Evolutionary conservation across 2,113 vertebrate species (phyloP).

Genomic region (Cacatua alba): DNA sequence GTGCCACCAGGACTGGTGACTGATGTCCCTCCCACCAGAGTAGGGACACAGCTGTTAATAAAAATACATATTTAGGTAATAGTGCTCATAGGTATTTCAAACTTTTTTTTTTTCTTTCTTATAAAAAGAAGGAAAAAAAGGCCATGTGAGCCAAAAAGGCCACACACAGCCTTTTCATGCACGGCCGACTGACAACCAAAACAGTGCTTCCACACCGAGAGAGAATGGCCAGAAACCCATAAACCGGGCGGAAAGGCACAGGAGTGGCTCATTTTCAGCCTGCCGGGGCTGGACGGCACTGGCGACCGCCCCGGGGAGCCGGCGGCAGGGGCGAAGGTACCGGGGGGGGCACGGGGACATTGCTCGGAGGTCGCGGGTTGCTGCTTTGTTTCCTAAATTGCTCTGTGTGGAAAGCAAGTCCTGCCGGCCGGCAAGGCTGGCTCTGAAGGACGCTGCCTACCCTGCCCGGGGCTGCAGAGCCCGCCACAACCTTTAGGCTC

Average conservation of each 20-base stretch:
- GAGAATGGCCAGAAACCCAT: neutral
- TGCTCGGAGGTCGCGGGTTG: neutral
- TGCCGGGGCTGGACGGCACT: neutral
- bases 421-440: neutral
- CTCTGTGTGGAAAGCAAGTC: neutral
- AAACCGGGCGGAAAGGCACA: neutral
- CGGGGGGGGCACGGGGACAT: neutral
- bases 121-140: accelerated
- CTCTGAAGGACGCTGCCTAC: neutral
- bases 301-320: accelerated
- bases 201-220: neutral
- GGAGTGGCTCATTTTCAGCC: neutral
- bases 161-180: neutral
- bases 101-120: neutral
- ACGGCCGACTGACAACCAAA: neutral
- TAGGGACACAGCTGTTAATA: neutral
- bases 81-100: neutral
- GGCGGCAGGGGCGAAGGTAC: too few species aligned
- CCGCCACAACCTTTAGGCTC: neutral
- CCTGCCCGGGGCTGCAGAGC: neutral
- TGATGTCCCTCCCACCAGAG: neutral
- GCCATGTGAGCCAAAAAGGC: neutral
- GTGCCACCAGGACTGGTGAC: neutral
- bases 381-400: neutral
- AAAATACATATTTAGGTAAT: too few species aligned